phyloP scores from a whole-genome alignment of 2,797 vertebrate genomes.

The Artibeus jamaicensis region DNA sequence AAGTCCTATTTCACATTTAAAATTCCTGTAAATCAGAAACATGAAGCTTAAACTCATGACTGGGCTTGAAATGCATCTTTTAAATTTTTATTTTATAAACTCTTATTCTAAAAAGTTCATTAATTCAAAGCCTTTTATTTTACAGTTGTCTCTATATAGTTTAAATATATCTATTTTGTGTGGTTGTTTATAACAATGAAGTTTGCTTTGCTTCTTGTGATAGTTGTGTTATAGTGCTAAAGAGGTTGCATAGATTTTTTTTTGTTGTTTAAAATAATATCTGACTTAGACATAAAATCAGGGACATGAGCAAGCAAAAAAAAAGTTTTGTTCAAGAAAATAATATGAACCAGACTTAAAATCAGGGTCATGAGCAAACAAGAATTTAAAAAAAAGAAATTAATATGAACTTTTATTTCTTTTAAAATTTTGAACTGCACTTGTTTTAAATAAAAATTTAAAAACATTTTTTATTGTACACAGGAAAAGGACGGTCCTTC shows the following conservation, averaged over 20 bases:
- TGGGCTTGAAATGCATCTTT: not conserved
- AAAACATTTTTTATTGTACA: not conserved
- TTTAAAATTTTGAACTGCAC: not conserved
- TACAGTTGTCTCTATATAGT: not conserved
- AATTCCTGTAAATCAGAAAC: not conserved
- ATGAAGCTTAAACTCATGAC: not conserved
- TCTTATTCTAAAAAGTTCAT: not conserved
- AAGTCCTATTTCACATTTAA: not conserved
- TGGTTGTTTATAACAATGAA: not conserved
- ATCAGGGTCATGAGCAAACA: not conserved
- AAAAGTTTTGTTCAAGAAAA: not conserved
- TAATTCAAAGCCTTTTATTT: not conserved
- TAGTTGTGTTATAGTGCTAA: not conserved
- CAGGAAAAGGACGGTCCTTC: constrained; percentile 23
- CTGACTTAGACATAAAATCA: not conserved
- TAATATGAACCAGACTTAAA: not conserved
- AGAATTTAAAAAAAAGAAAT: not conserved
- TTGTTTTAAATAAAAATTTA: not conserved
- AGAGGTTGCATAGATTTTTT: not conserved
- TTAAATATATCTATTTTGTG: not conserved
- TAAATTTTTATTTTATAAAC: not conserved
- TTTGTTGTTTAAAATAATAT: not conserved
- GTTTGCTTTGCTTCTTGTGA: not conserved
- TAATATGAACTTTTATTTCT: not conserved
- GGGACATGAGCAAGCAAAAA: not conserved